Conservation (phyloP, 2,113 vertebrate species). For the Oreocharis arfaki region DNA sequence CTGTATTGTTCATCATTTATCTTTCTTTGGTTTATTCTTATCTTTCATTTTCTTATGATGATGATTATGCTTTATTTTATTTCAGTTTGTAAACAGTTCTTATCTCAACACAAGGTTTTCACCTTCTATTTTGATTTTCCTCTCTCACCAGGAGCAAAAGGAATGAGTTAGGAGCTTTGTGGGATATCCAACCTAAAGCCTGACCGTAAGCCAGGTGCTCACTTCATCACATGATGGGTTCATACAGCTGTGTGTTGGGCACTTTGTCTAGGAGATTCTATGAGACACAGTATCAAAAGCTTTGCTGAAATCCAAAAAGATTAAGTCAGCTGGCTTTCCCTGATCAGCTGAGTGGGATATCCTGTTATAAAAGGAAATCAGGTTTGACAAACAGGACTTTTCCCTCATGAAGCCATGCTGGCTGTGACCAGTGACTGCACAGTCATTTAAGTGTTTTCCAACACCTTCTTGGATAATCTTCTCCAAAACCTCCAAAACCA, state of each 20-base stretch:
- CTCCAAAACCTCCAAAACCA: neutral
- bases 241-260: neutral
- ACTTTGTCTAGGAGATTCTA: no score
- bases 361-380: neutral
- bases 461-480: neutral
- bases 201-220: neutral
- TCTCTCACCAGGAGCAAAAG: neutral
- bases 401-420: neutral
- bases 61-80: neutral
- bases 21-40: neutral
- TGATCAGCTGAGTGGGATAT: neutral
- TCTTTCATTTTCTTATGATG: neutral
- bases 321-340: no score
- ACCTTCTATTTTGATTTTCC: neutral
- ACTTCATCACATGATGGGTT: neutral
- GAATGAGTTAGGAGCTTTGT: neutral
- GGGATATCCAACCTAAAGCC: neutral
- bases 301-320: neutral
- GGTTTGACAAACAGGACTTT: neutral
- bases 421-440: neutral
- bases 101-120: neutral
- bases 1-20: no score
- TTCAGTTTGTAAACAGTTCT: neutral
- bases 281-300: neutral
- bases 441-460: neutral